Evolutionary conservation across 2,797 vertebrate species (phyloP).

Genomic region (Otus scops): DNA sequence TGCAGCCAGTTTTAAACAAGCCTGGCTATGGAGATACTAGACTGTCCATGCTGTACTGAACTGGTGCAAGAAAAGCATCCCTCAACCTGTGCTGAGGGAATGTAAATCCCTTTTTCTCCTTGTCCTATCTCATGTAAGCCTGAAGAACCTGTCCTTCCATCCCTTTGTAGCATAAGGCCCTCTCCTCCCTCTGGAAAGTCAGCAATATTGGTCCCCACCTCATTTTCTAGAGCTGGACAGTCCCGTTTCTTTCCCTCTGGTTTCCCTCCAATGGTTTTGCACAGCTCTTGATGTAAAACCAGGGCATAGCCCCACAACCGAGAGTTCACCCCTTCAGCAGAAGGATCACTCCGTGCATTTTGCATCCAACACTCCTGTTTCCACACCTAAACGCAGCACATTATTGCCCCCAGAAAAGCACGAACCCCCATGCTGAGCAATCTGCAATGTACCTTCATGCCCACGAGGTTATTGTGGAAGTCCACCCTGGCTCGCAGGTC

Average conservation of each 20-base stretch:
- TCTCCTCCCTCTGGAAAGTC: background rate
- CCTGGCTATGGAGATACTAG: background rate
- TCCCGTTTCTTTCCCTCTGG: background rate
- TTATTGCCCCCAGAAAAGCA: fast-evolving
- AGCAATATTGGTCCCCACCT: background rate
- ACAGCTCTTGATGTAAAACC: background rate
- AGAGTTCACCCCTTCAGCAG: background rate
- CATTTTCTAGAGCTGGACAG: background rate
- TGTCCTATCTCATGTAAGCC: background rate
- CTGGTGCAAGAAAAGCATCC: background rate
- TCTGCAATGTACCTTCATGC: slow-evolving; percentile 87
- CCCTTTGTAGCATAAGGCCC: background rate
- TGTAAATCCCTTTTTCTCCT: background rate
- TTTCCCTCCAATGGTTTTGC: fast-evolving
- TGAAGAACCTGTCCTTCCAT: background rate
- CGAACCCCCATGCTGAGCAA: fast-evolving
- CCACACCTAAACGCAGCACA: fast-evolving
- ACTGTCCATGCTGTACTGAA: background rate
- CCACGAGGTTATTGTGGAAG: slow-evolving; percentile 97
- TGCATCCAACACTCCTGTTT: background rate
- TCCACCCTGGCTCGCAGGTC: slow-evolving; percentile 94
- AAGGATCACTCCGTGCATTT: fast-evolving
- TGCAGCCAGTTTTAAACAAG: background rate
- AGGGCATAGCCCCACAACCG: background rate
- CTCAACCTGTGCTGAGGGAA: fast-evolving